Base-by-base conservation (phyloP, 2,113 vertebrate species). In the Eulemur rufifrons region DNA sequence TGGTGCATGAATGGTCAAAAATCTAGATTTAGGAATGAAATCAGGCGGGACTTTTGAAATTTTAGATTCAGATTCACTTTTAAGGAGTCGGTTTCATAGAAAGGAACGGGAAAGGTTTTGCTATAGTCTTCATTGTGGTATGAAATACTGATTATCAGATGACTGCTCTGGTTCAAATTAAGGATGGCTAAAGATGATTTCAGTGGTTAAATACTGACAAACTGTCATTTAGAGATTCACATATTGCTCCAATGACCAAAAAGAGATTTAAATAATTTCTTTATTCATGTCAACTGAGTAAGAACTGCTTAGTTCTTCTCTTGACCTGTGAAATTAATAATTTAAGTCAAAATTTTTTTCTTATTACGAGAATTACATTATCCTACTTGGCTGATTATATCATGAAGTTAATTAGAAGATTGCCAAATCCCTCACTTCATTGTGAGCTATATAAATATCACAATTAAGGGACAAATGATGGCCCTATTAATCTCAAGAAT, bases 321-420 rank as follows among this genome's bases (percentile, higher is more conserved):
- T 83, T 78, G 42, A 91, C 50, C 39, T 74, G 39, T 71, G 71
- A 95, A 95, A 85, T 81, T 56, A 74, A 85, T 76, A 8, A 94
- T 68, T 73, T 73, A 45, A 21, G 56, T 64, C 11, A 47, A 87
- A 27, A 12, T 27, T 68, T 82, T 85, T 21, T 66, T 52, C 61
- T 81, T 42, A 50, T 15, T 78, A 8, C 59, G 59, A 68, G 42
- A 89, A 1, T 73, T 89, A 91, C 61, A 83, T 45, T 54, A 56
- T 81, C 69, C 73, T 76, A 63, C 18, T 83, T 94, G 34, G 23
- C 69, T 94, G 50, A n/a, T 77, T 92, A 25, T 68, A 68, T 78
- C 74, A 88, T 81, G 52, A 56, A 73, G 23, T 82, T 80, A 89
- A 82, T 92, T 96, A 91, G 50, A 97, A 93, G 32, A n/a, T 3